phyloP scores from a whole-genome alignment of 2,888 invertebrate genomes.

The Lamproptera curius region DNA sequence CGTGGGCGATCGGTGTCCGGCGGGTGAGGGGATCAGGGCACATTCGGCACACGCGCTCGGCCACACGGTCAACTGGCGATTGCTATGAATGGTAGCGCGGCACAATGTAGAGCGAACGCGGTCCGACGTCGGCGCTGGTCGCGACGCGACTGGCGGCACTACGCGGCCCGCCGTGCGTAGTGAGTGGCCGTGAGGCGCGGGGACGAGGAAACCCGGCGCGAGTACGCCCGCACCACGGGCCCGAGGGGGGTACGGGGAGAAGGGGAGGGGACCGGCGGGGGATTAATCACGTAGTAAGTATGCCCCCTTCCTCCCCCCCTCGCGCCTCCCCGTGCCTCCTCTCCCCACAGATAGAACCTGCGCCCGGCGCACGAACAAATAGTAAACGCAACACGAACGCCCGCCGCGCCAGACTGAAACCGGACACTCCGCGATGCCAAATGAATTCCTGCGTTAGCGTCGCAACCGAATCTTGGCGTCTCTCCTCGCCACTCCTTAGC shows the following conservation, averaged over 20 bases:
- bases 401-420: conserved; percentile 74
- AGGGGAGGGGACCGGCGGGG: no score
- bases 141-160: conserved; percentile 73
- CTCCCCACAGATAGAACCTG: no score
- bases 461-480: conserved; percentile 38
- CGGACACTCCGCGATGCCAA: conserved; percentile 71
- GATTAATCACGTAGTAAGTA: conserved; percentile 78
- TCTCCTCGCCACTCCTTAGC: conserved; percentile 30
- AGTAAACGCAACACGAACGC: conserved; percentile 65
- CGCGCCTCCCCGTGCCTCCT: conserved; percentile 43
- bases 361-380: conserved; percentile 73
- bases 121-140: conserved; percentile 69
- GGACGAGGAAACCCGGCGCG: conserved; percentile 77
- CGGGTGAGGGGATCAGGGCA: conserved; percentile 61
- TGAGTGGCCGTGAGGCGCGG: conserved; percentile 78
- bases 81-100: conserved; percentile 59
- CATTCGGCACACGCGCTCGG: conserved; percentile 56
- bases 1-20: conserved; percentile 53
- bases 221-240: conserved; percentile 62
- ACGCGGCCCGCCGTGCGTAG: conserved; percentile 73
- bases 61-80: conserved; percentile 67
- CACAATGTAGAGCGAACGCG: conserved; percentile 53
- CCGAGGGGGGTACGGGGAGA: no score
- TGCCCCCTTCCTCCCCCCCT: conserved; percentile 54
- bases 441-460: conserved; percentile 67